Conservation (phyloP, 2,113 vertebrate species). For the Sapajus apella region DNA sequence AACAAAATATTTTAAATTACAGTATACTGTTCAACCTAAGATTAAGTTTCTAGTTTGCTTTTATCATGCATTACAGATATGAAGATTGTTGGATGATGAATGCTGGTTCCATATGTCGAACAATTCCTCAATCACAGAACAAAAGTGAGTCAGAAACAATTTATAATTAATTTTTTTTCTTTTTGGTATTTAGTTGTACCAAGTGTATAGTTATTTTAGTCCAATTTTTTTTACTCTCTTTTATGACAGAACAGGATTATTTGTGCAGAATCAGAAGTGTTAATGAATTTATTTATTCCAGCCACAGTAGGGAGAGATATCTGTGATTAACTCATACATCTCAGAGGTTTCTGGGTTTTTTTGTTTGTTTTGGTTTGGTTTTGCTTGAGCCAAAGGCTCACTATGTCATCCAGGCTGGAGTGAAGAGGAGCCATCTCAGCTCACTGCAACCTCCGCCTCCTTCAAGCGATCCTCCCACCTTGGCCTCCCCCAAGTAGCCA, state of each 20-base stretch:
- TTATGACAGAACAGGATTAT: background rate
- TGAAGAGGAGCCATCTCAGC: too few species aligned
- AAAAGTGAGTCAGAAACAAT: background rate
- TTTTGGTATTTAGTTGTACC: background rate
- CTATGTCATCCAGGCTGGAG: too few species aligned
- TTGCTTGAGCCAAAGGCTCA: too few species aligned
- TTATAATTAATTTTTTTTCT: background rate
- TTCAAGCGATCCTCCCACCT: too few species aligned
- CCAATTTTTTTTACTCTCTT: background rate
- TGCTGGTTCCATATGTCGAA: background rate
- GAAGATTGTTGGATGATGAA: background rate
- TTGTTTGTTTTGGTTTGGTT: too few species aligned
- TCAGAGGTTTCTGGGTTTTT: too few species aligned
- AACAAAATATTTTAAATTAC: background rate
- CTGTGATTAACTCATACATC: background rate
- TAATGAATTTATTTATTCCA: background rate
- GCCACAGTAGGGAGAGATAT: background rate
- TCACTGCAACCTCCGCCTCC: too few species aligned
- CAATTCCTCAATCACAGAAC: conserved; percentile 19
- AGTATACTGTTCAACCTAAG: background rate
- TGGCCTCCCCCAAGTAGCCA: too few species aligned
- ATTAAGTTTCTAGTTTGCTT: background rate
- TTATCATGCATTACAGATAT: background rate
- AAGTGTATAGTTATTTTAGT: background rate
- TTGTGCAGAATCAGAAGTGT: background rate